phyloP scores from a whole-genome alignment of 1,140 invertebrate genomes.

The Zelostemma sp. region DNA sequence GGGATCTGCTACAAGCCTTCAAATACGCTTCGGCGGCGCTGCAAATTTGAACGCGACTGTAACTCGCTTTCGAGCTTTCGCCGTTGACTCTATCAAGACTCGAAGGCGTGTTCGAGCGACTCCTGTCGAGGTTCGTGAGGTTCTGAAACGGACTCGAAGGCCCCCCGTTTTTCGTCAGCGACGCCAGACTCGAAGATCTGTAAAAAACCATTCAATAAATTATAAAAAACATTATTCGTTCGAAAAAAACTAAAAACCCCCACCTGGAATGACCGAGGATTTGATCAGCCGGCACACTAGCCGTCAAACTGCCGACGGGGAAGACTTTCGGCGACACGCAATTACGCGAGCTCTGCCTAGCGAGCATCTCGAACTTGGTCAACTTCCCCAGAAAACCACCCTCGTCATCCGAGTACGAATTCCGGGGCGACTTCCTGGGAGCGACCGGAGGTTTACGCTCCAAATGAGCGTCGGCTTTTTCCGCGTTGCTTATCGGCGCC shows the following conservation, averaged over 20 bases:
- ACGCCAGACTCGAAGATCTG: conserved; percentile 61
- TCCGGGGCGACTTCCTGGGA: conserved; percentile 68
- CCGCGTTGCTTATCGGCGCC: conserved; percentile 75
- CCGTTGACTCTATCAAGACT: conserved; percentile 22
- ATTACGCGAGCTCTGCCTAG: conserved; percentile 58
- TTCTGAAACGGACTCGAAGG: conserved; percentile 55
- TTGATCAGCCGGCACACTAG: conserved; percentile 83
- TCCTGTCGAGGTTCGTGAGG: conserved; percentile 58
- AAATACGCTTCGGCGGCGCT: conserved; percentile 51
- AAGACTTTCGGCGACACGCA: conserved; percentile 83
- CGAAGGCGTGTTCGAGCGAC: conserved; percentile 52
- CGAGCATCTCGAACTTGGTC: conserved; percentile 67
- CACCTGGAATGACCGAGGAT: conserved; percentile 72
- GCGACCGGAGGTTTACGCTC: conserved; percentile 70
- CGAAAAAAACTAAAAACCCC: background rate
- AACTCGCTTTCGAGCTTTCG: conserved; percentile 48
- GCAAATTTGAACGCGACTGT: conserved; percentile 59
- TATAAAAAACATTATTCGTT: too few relatives aligned
- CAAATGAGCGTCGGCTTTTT: conserved; percentile 51
- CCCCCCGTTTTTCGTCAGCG: conserved; percentile 51
- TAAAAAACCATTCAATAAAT: background rate
- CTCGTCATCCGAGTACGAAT: conserved; percentile 70
- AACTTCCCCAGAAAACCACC: conserved; percentile 67
- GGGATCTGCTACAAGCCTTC: conserved; percentile 55
- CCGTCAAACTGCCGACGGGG: conserved; percentile 79